Conservation (phyloP, 2,888 invertebrate species). For the Apotomis betuletana region DNA sequence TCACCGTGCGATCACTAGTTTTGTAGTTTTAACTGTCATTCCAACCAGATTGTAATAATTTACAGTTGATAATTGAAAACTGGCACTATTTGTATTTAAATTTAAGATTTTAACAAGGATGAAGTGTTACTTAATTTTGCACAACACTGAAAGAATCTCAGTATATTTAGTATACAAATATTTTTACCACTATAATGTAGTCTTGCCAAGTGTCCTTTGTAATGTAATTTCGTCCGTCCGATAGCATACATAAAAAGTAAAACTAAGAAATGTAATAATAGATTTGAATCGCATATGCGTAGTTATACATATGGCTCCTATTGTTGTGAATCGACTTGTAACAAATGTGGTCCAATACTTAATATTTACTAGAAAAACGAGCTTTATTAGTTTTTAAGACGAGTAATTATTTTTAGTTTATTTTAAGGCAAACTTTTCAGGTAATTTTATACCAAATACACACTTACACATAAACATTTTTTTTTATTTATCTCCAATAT, state of each 20-base stretch:
- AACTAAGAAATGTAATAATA: not conserved
- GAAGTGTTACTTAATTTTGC: slow-evolving; percentile 11
- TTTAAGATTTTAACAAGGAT: not conserved
- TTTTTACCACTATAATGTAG: slow-evolving; percentile 17
- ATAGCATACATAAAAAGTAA: slow-evolving; percentile 7
- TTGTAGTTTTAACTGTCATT: slow-evolving; percentile 8
- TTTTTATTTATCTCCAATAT: slow-evolving; percentile 44
- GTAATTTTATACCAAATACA: slow-evolving; percentile 81
- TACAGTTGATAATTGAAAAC: not conserved
- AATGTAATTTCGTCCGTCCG: slow-evolving; percentile 35
- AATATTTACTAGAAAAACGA: slow-evolving; percentile 58
- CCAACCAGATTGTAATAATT: slow-evolving; percentile 17
- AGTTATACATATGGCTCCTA: slow-evolving; percentile 15
- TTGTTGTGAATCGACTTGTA: slow-evolving; percentile 30
- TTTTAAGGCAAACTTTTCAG: slow-evolving; percentile 62
- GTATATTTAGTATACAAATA: slow-evolving; percentile 1
- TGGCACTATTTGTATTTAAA: slow-evolving; percentile 6
- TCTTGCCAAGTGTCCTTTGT: slow-evolving; percentile 35
- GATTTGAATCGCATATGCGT: slow-evolving; percentile 13
- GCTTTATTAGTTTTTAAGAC: slow-evolving; percentile 69
- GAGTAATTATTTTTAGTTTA: slow-evolving; percentile 54
- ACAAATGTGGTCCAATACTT: slow-evolving; percentile 52
- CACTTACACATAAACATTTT: slow-evolving; percentile 51
- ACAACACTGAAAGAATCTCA: slow-evolving; percentile 16
- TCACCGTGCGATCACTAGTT: not conserved